phyloP scores from a whole-genome alignment of 2,797 vertebrate species.

The Tadarida brasiliensis region DNA sequence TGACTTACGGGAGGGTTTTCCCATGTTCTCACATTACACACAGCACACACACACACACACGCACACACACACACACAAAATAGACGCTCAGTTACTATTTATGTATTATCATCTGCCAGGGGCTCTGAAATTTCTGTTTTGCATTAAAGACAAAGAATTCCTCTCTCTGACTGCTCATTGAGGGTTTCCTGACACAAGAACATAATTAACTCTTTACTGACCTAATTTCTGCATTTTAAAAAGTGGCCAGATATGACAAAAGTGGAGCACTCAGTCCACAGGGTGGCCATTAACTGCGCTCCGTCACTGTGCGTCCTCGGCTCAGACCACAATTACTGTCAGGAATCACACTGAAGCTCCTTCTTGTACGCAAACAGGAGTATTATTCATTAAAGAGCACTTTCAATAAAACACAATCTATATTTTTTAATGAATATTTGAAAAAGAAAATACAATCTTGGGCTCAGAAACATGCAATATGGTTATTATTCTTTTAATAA shows the following conservation, averaged over 20 bases:
- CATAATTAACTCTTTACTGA: conserved; percentile 89
- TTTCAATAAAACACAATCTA: conserved; percentile 85
- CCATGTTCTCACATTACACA: background rate
- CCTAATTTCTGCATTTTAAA: conserved; percentile 88
- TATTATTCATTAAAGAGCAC: conserved; percentile 87
- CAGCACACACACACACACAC: background rate
- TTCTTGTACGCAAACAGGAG: conserved; percentile 88
- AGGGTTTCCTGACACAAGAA: conserved; percentile 86
- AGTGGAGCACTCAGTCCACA: conserved; percentile 87
- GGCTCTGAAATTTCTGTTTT: conserved; percentile 82
- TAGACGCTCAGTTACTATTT: conserved; percentile 74
- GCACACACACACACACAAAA: background rate
- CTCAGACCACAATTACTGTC: conserved; percentile 92
- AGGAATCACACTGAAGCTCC: conserved; percentile 87
- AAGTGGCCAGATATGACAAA: conserved; percentile 87
- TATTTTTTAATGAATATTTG: conserved; percentile 89
- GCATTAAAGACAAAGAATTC: conserved; percentile 88
- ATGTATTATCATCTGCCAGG: conserved; percentile 83
- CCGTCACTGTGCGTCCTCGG: conserved; percentile 87
- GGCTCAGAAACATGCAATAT: conserved; percentile 77
- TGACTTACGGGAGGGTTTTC: conserved; percentile 71
- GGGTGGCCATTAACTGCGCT: conserved; percentile 90
- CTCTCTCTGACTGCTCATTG: conserved; percentile 86
- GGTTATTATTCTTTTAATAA: conserved; percentile 86
- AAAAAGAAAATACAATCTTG: conserved; percentile 85